Conservation (phyloP, 2,888 invertebrate genomes). For the Linyphia triangularis region DNA sequence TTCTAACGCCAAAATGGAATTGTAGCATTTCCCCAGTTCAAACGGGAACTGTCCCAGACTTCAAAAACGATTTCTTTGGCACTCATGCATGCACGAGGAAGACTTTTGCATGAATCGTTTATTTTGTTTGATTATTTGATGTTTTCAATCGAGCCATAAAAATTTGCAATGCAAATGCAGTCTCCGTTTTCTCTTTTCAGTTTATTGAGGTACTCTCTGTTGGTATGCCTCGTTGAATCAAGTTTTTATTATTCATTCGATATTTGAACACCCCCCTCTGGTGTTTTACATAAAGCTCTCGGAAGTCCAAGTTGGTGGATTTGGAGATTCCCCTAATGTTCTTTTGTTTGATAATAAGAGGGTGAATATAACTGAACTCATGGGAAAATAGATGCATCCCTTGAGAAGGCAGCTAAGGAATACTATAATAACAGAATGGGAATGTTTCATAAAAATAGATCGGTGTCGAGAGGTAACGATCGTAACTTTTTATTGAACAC, state of each 20-base stretch:
- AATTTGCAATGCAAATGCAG: constrained; percentile 61
- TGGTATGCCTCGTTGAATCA: constrained; percentile 28
- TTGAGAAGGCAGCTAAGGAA: too few species aligned
- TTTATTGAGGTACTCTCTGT: constrained; percentile 10
- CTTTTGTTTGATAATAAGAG: too few species aligned
- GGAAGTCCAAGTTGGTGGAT: background rate
- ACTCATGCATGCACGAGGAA: constrained; percentile 10
- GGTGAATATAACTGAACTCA: too few species aligned
- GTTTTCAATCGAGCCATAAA: constrained; percentile 60
- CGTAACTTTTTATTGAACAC: too few species aligned
- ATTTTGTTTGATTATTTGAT: constrained; percentile 59
- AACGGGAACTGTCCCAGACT: background rate
- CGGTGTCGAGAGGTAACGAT: too few species aligned
- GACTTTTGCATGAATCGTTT: constrained; percentile 29
- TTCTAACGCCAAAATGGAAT: background rate
- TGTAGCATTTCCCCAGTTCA: background rate
- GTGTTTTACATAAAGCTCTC: constrained; percentile 29
- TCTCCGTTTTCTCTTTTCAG: constrained; percentile 21
- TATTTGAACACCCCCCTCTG: constrained; percentile 43
- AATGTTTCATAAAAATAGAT: too few species aligned
- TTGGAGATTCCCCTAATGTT: too few species aligned
- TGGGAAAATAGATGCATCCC: too few species aligned
- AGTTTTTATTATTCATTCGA: constrained; percentile 59
- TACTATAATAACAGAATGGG: too few species aligned
- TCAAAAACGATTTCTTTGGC: constrained; percentile 41